Conservation (phyloP, 2,888 invertebrate genomes). For the Tiliacea citrago region DNA sequence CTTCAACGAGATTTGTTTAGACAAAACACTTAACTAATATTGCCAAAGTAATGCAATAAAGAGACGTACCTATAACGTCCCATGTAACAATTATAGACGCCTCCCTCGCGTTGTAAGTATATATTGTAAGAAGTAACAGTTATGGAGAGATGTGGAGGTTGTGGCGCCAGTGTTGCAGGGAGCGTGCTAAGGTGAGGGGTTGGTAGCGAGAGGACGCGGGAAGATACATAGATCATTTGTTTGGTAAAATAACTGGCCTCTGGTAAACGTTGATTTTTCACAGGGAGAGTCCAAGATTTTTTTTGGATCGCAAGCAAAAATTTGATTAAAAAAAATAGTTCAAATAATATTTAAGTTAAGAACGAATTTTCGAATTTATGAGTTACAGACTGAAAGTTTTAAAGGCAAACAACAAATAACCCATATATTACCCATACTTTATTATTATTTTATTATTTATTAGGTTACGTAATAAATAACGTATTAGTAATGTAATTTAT, state of each 20-base stretch:
- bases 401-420: neutral
- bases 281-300: no score
- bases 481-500: neutral
- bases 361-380: neutral
- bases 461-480: neutral
- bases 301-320: neutral
- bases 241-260: no score
- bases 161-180: slow-evolving; percentile 47
- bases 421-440: no score
- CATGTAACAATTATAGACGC: slow-evolving; percentile 77
- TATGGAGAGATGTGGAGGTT: slow-evolving; percentile 50
- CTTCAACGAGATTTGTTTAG: slow-evolving; percentile 48
- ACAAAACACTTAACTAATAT: slow-evolving; percentile 64
- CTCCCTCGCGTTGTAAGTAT: slow-evolving; percentile 61
- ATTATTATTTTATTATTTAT: no score
- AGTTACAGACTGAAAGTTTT: neutral
- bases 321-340: neutral
- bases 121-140: slow-evolving; percentile 54
- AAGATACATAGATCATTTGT: neutral
- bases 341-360: neutral
- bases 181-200: slow-evolving; percentile 42
- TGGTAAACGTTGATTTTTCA: neutral
- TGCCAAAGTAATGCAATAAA: slow-evolving; percentile 75
- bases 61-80: slow-evolving; percentile 65
- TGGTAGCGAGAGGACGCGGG: slow-evolving; percentile 23